phyloP scores from a whole-genome alignment of 2,113 vertebrate genomes.

The Corythoichthys haematopterus region DNA sequence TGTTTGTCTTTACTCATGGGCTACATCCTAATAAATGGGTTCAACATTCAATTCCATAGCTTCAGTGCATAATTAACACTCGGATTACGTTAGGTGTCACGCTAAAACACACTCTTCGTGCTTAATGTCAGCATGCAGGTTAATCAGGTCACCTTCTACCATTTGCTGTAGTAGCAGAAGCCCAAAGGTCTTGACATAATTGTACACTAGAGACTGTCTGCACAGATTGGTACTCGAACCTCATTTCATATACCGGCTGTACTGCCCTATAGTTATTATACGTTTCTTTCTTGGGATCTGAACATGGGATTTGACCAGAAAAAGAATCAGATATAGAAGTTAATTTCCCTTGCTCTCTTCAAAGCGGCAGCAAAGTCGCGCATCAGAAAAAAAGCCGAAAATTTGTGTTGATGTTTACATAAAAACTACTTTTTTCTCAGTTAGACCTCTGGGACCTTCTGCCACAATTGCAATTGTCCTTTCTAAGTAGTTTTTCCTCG shows the following conservation, averaged over 20 bases:
- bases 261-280: slow-evolving; percentile 4
- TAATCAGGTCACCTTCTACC: slow-evolving; percentile 70
- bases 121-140: slow-evolving; percentile 71
- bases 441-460: background rate
- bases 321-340: slow-evolving; percentile 9
- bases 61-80: slow-evolving; percentile 69
- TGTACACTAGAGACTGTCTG: slow-evolving; percentile 45
- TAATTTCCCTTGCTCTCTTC: slow-evolving; percentile 4
- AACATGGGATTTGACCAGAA: slow-evolving; percentile 5
- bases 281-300: slow-evolving; percentile 19
- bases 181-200: slow-evolving; percentile 50
- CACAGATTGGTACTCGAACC: slow-evolving; percentile 39
- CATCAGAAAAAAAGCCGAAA: background rate
- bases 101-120: slow-evolving; percentile 55
- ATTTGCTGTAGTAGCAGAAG: slow-evolving; percentile 52
- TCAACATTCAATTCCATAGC: slow-evolving; percentile 56
- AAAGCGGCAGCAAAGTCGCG: slow-evolving; percentile 1
- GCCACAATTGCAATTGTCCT: background rate
- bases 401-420: background rate
- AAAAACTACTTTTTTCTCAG: background rate
- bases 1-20: slow-evolving; percentile 24
- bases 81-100: slow-evolving; percentile 54
- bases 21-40: slow-evolving; percentile 45
- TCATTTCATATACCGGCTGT: slow-evolving; percentile 28
- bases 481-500: background rate